Percentiles rank a stretch among this genome's conserved stretches.
These are phyloP conservation scores for Parauchenoglanis punctatus DNA, from an alignment of 2,797 vertebrate species.

Conservation along the genomic window DNA sequence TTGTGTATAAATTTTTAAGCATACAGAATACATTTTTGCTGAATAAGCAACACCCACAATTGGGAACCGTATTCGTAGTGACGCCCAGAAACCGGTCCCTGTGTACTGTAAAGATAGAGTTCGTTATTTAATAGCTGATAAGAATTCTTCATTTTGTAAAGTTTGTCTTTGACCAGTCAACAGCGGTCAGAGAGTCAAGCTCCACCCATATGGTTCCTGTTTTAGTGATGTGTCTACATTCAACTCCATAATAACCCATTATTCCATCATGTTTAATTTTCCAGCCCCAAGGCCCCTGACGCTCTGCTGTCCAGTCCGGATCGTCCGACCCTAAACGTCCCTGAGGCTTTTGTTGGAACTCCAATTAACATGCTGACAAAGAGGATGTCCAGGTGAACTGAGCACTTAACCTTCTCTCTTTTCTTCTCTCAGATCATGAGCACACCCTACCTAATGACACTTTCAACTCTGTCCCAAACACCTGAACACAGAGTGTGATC, in stretches of 20 bases:
- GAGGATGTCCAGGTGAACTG: conserved; percentile 83
- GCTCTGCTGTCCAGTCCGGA: conserved; percentile 52
- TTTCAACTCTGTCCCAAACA: background rate
- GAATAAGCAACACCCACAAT: background rate
- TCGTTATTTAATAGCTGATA: background rate
- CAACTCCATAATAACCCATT: background rate
- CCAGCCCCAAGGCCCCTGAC: conserved; percentile 70
- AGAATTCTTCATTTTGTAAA: background rate
- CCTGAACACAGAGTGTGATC: background rate
- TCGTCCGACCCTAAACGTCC: conserved; percentile 62
- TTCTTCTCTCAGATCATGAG: background rate
- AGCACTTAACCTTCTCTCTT: background rate
- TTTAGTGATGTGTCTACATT: background rate
- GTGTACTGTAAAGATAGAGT: background rate
- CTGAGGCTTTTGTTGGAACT: conserved; percentile 87
- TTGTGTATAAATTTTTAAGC: background rate
- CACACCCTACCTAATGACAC: too few relatives aligned
- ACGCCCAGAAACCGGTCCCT: background rate
- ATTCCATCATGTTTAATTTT: background rate
- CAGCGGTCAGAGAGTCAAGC: background rate
- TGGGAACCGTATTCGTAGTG: background rate
- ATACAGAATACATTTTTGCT: background rate
- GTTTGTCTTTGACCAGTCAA: background rate
- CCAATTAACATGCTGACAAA: conserved; percentile 80
- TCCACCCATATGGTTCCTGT: background rate